Percentiles rank a stretch among this genome's conserved stretches.
Conservation (phyloP, 2,113 vertebrate genomes). For the Antechinus flavipes region DNA sequence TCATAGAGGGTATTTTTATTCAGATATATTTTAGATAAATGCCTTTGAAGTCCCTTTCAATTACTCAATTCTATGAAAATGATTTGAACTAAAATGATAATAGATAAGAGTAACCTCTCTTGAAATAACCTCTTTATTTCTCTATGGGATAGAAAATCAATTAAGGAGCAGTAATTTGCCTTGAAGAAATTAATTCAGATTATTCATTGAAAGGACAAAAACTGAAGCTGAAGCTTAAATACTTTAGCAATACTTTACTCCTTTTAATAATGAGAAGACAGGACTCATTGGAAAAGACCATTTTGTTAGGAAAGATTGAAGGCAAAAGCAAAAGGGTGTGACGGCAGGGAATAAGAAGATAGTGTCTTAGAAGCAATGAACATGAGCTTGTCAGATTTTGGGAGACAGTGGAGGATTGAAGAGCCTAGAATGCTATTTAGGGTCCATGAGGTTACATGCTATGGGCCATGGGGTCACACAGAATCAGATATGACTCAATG, state of each 20-base stretch:
- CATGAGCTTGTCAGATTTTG: background rate
- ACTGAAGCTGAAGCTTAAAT: background rate
- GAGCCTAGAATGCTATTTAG: background rate
- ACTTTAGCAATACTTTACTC: background rate
- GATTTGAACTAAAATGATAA: background rate
- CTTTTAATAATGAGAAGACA: background rate
- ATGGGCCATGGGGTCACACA: background rate
- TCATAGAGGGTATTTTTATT: background rate
- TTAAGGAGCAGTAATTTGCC: background rate
- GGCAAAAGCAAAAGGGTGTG: background rate
- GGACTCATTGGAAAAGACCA: background rate
- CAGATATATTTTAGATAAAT: background rate
- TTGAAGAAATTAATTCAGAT: background rate
- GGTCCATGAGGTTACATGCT: background rate
- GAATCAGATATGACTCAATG: background rate
- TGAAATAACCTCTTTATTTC: background rate
- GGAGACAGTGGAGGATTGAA: background rate
- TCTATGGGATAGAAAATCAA: background rate
- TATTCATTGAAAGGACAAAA: background rate
- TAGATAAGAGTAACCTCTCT: background rate
- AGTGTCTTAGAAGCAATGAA: background rate
- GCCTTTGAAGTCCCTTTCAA: background rate
- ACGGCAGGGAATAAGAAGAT: background rate
- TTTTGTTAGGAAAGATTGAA: background rate
- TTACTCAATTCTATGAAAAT: background rate